Percentiles rank a stretch among this genome's conserved stretches.
Evolutionary conservation across 2,797 vertebrate species (phyloP).

Genomic region (Danio kyathit): DNA sequence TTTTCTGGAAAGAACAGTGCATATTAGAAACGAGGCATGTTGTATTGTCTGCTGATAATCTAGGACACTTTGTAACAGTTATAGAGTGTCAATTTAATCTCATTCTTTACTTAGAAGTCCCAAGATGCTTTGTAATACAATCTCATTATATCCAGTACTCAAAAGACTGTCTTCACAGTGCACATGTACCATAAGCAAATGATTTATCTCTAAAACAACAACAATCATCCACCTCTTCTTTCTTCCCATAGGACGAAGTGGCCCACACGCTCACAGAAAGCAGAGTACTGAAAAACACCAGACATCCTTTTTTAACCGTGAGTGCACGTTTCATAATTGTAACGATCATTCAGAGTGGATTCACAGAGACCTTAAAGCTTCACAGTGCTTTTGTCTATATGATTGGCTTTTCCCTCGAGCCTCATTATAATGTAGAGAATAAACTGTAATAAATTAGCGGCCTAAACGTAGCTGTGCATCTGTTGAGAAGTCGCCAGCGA

Average conservation of each 20-base stretch:
- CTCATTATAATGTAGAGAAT: conserved; percentile 67
- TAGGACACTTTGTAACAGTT: background rate
- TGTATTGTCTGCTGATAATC: background rate
- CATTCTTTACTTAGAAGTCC: background rate
- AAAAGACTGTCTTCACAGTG: background rate
- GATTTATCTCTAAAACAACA: conserved; percentile 10
- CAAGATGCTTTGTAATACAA: conserved; percentile 12
- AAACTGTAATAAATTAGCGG: conserved; percentile 67
- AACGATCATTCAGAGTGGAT: conserved; percentile 28
- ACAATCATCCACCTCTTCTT: conserved; percentile 41
- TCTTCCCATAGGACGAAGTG: conserved; percentile 90
- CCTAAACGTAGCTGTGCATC: conserved; percentile 66
- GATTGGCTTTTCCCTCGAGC: conserved; percentile 60
- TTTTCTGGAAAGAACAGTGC: too few species aligned
- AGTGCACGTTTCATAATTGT: conserved; percentile 71
- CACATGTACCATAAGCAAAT: conserved; percentile 9
- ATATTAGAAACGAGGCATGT: background rate
- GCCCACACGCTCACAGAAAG: conserved; percentile 98
- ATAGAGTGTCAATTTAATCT: background rate
- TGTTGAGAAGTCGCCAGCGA: conserved; percentile 62
- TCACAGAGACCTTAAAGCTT: conserved; percentile 41
- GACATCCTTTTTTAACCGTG: conserved; percentile 97
- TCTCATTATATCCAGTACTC: conserved; percentile 23
- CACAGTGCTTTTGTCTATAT: conserved; percentile 50
- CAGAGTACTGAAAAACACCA: conserved; percentile 96